Evolutionary conservation across 2,888 invertebrate species (phyloP), one percentile per base, ranked within the genome.

Genomic region (Morpho deidamia): DNA sequence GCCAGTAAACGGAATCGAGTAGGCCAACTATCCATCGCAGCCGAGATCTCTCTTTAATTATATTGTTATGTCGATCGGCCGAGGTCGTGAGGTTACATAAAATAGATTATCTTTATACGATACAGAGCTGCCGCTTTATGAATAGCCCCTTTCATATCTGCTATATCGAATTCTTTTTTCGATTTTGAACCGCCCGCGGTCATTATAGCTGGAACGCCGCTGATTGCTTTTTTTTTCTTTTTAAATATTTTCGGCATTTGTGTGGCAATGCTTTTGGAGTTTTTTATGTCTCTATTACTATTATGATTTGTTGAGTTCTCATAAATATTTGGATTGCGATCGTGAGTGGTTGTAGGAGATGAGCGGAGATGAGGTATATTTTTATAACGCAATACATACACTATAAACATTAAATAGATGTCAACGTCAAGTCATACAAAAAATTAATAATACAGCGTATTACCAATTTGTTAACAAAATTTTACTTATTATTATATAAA

Each of bases 1-100:
- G 77, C 69, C 74, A 65, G 71, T 74, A 73, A 76, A 71, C 70
- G 69, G 69, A 72, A 62, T 60, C 60, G 54, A 63, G 60, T 61
- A 57, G 65, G 58, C 58, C 57, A 53, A 56, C 58, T 40, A 55
- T 56, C 50, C 63, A 61, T 61, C 67, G 61, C 61, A 74, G 68
- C 63, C 62, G 62, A 74, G 80, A 83, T 83, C 83, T 83, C 82
- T 78, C 83, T 88, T 87, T 89, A 89, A 89, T 89, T 87, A 89
- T 88, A 88, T 88, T 86, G 88, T 89, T 83, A 84, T 80, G 76
- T 70, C 76, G 76, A 72, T 74, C 72, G 72, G 69, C 71, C 63
- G 80, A 80, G 88, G 88, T 89, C 89, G 88, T 80, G 87, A 81
- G 89, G 88, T 89, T 85, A 87, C 72, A 82, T 81, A 79, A 86